Conservation (phyloP, 2,113 vertebrate genomes). For the Phylloscopus trochiloides region DNA sequence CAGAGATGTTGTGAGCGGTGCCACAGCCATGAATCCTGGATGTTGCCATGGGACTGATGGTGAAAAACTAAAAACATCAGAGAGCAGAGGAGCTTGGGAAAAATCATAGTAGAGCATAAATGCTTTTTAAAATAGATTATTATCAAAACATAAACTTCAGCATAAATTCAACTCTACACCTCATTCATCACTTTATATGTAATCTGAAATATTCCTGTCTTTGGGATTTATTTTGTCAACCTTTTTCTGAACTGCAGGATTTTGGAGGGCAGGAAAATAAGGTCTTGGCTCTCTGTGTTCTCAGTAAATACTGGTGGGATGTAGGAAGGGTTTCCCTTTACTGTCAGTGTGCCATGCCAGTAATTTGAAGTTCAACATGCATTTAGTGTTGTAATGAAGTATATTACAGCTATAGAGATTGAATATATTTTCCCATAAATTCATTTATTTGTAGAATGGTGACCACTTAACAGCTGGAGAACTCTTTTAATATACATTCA, state of each 20-base stretch:
- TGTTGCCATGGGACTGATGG: slow-evolving; percentile 51
- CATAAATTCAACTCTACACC: slow-evolving; percentile 13
- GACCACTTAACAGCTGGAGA: background rate
- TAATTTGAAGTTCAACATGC: background rate
- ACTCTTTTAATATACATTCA: background rate
- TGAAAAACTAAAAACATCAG: slow-evolving; percentile 48
- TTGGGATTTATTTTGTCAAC: slow-evolving; percentile 8
- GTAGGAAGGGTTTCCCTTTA: background rate
- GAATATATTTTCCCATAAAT: background rate
- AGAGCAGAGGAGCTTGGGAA: slow-evolving; percentile 64
- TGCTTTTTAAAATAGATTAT: slow-evolving; percentile 50
- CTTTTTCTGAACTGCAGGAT: slow-evolving; percentile 2
- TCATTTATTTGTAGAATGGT: background rate
- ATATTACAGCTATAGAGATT: background rate
- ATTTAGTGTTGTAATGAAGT: background rate
- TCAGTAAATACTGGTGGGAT: background rate
- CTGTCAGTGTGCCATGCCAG: background rate
- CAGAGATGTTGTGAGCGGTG: background rate
- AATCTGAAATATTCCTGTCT: slow-evolving; percentile 17
- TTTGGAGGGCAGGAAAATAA: background rate
- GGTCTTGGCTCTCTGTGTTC: background rate
- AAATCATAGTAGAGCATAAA: slow-evolving; percentile 10
- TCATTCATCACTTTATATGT: slow-evolving; percentile 13
- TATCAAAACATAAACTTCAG: slow-evolving; percentile 49
- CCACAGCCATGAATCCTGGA: slow-evolving; percentile 19